phyloP scores from a whole-genome alignment of 1,140 invertebrate genomes.

The Sipha flava region DNA sequence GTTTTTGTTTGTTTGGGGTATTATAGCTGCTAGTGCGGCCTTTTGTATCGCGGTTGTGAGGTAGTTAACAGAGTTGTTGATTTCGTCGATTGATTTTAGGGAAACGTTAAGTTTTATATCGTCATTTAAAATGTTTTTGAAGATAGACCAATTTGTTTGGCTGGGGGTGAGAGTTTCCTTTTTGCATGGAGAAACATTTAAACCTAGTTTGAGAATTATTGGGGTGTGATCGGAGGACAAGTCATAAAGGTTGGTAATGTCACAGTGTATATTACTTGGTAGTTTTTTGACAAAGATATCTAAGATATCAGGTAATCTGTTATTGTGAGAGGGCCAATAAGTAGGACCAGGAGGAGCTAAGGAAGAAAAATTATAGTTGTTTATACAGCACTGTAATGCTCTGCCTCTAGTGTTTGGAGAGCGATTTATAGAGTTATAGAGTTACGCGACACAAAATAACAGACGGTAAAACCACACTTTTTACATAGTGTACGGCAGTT shows the following conservation, averaged over 20 bases:
- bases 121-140: neutral
- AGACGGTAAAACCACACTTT: too few relatives aligned
- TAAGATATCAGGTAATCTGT: neutral
- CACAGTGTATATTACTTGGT: neutral
- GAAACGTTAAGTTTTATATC: neutral
- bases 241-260: neutral
- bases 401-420: neutral
- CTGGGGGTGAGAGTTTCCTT: neutral
- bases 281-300: neutral
- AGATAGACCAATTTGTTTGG: neutral
- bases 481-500: too few relatives aligned
- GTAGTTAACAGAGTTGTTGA: neutral
- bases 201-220: neutral
- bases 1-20: neutral
- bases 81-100: slow-evolving; percentile 7
- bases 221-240: neutral
- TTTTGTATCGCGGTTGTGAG: slow-evolving; percentile 2
- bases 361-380: neutral
- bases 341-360: neutral
- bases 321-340: neutral
- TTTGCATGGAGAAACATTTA: neutral
- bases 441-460: too few relatives aligned
- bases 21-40: neutral
- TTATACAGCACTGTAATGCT: neutral
- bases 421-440: too few relatives aligned